phyloP scores from a whole-genome alignment of 2,113 vertebrate genomes.

The Parus major region DNA sequence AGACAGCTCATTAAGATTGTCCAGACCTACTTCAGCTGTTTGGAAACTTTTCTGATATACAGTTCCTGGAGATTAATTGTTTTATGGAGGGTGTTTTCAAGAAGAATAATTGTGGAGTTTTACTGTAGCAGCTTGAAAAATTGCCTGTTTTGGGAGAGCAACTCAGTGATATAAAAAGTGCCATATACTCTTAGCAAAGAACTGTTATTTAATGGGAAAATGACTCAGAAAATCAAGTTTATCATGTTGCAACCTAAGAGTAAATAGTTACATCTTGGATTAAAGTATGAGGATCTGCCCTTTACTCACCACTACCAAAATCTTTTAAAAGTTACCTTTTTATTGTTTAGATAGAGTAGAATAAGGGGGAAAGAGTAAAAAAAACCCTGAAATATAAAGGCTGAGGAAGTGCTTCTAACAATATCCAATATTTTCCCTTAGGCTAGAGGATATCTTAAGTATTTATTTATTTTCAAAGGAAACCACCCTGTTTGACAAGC shows the following conservation, averaged over 20 bases:
- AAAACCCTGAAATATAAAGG: background rate
- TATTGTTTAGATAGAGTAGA: background rate
- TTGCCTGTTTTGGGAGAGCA: background rate
- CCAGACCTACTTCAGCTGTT: background rate
- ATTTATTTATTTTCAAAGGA: conserved; percentile 63
- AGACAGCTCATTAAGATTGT: background rate
- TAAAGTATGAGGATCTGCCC: background rate
- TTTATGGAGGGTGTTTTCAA: background rate
- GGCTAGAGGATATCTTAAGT: conserved; percentile 33
- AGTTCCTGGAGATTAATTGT: background rate
- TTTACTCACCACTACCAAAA: background rate
- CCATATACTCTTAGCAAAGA: background rate
- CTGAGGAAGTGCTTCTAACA: background rate
- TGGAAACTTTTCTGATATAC: background rate
- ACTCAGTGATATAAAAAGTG: background rate
- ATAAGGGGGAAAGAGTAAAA: background rate
- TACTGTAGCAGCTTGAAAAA: background rate
- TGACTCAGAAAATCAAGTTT: background rate
- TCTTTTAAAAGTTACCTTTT: background rate
- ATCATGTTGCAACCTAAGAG: background rate
- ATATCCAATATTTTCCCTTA: background rate
- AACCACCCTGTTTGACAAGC: conserved; percentile 60
- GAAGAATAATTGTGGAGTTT: background rate
- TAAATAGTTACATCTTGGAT: background rate
- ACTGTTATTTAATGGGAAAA: background rate